Percentiles rank a stretch among this genome's conserved stretches.
phyloP scores from a whole-genome alignment of 2,888 invertebrate genomes.

The Pseudoips prasinana region DNA sequence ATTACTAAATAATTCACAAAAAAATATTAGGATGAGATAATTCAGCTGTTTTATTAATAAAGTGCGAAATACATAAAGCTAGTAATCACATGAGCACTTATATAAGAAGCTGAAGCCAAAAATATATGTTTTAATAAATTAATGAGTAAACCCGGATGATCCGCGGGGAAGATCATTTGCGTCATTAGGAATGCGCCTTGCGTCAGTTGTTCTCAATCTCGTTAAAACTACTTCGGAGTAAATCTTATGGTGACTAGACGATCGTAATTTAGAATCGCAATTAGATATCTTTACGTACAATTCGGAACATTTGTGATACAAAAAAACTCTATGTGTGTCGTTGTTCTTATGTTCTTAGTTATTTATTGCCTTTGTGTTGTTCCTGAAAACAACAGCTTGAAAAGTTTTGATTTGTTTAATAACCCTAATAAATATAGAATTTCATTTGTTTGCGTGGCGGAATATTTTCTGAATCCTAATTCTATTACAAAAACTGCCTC shows the following conservation, averaged over 20 bases:
- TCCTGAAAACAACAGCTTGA: not conserved
- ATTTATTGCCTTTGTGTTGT: slow-evolving; percentile 4
- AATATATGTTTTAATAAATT: slow-evolving; percentile 44
- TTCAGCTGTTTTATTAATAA: slow-evolving; percentile 23
- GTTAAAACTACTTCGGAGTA: slow-evolving; percentile 15
- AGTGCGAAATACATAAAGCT: slow-evolving; percentile 23
- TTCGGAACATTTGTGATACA: slow-evolving; percentile 4
- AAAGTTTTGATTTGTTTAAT: not conserved
- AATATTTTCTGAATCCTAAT: too few relatives aligned
- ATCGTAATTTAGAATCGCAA: slow-evolving; percentile 23
- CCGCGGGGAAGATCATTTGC: slow-evolving; percentile 26
- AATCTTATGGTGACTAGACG: slow-evolving; percentile 11
- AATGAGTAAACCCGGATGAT: slow-evolving; percentile 40
- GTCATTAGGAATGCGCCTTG: slow-evolving; percentile 36
- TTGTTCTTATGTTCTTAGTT: slow-evolving; percentile 1
- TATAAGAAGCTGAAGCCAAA: slow-evolving; percentile 28
- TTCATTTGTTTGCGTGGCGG: not conserved
- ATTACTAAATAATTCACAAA: slow-evolving; percentile 25
- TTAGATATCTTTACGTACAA: slow-evolving; percentile 17
- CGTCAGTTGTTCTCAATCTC: slow-evolving; percentile 14
- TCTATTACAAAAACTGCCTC: too few relatives aligned
- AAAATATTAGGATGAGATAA: slow-evolving; percentile 27
- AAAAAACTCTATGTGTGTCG: not conserved
- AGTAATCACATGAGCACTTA: slow-evolving; percentile 27
- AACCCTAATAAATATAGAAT: not conserved